Base-by-base conservation (phyloP, 2,888 invertebrate genomes). In the Byasa hedistus region DNA sequence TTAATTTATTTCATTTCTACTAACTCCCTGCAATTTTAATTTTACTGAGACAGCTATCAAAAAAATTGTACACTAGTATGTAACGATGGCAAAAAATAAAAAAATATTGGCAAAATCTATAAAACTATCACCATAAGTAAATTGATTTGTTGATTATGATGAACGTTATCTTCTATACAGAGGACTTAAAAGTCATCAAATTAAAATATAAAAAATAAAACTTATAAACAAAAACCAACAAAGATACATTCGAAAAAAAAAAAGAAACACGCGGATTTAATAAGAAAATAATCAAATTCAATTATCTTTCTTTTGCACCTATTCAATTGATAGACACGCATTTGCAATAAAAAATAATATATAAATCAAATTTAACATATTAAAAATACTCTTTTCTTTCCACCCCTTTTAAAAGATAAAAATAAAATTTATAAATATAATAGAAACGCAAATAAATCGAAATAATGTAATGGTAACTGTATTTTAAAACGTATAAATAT, bases 381-480 rank as follows among this genome's bases (percentile, higher is more conserved):
- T 54, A 55, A 58, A 69, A 62, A 51, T 64, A 56, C n/a, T 60
- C 17, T 62, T 24, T 22, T 61, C 58, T 57, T 27, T 24, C 10
- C 36, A 21, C 66, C 51, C 65, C 52, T 68, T 55, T 68, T 71
- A 71, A 65, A 69, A 64, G n/a, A 52, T 62, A 66, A 68, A 71
- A 68, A 64, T 57, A 60, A 57, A 60, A 64, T 64, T 57, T 65
- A 36, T 59, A 52, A 62, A 65, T 52, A 65, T 66, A 62, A 65
- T 61, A 32, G 65, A 69, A 66, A 68, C 65, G 57, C 64, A 68
- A 67, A 70, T 68, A 70, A 70, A 73, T 72, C 62, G 68, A 74
- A 73, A 73, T 70, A 61, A 70, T 67, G 70, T 73, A 73, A 68
- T 78, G 77, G 77, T 78, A 78, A 78, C 76, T 73, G 72, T 68